Evolutionary conservation across 2,888 invertebrate species (phyloP), one percentile per base, ranked within the genome.

Genomic region (Agonum fuliginosum): DNA sequence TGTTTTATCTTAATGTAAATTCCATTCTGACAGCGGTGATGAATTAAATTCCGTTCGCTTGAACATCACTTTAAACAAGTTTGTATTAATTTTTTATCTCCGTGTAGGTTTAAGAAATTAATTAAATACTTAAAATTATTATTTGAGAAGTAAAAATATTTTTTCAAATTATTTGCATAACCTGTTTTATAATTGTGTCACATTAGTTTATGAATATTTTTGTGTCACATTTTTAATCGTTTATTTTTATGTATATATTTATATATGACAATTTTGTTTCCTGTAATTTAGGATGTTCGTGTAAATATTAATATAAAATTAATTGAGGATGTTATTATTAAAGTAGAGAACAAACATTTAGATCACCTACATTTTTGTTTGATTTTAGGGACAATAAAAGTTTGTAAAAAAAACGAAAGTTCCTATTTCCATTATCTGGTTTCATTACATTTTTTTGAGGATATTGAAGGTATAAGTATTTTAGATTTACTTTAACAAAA

Each of bases 71-170:
- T 58, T 41, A 20, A 74, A 19, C 27, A 34, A 58, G 73, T 70
- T 17, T 27, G 43, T 37, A 73, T 79, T 54, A 41, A 67, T 78
- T 37, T 78, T 41, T 46, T 71, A 37, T 43, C 34, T 78, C 43
- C 12, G 80, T 82, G 82, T 79, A 81, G 80, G 84, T 83, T 75
- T 82, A 84, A 48, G 22, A 3, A 75, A 62, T 19, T 27, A 48
- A 54, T 43, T 70, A 19, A 12, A 75, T 48, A 12, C 8, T 43
- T 51, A 78, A n/a, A n/a, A 22, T 20, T 54, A 65, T 58, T 10
- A 20, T 78, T 43, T 43, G n/a, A 34, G 27, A 22, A 8, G n/a
- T n/a, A 10, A 4, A n/a, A 41, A 41, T 5, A 43, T n/a, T 14
- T 43, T 14, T 1, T 43, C 5, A 14, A 43, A 43, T 14, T 6